These are phyloP conservation scores for Pseudomugil gertrudae DNA, from an alignment of 2,797 vertebrate species.

Conservation along the genomic window DNA sequence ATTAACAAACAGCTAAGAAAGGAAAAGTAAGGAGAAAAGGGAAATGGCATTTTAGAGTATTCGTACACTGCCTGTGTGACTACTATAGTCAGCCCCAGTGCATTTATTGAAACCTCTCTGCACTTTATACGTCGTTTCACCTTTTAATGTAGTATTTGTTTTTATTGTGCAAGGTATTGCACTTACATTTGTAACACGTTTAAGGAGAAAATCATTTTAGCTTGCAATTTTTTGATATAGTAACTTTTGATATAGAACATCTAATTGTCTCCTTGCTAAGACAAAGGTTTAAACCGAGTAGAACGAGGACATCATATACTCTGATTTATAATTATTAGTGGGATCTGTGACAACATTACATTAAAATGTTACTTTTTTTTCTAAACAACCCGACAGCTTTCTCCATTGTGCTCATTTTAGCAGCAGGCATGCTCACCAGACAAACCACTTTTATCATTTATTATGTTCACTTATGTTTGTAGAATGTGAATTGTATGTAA, in stretches of 20 bases:
- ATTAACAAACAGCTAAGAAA: slow-evolving; percentile 25
- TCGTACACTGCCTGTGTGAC: slow-evolving; percentile 76
- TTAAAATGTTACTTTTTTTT: slow-evolving; percentile 36
- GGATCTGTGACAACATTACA: slow-evolving; percentile 47
- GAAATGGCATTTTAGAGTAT: slow-evolving; percentile 73
- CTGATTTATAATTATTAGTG: slow-evolving; percentile 26
- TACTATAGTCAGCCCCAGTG: slow-evolving; percentile 76
- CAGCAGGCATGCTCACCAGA: slow-evolving; percentile 45
- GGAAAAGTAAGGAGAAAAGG: slow-evolving; percentile 56
- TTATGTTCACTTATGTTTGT: slow-evolving; percentile 57
- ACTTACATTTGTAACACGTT: slow-evolving; percentile 64
- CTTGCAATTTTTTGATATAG: slow-evolving; percentile 68
- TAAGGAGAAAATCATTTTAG: slow-evolving; percentile 67
- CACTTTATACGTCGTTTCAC: slow-evolving; percentile 76
- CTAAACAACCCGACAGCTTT: slow-evolving; percentile 42
- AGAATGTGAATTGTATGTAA: slow-evolving; percentile 79
- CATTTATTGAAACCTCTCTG: slow-evolving; percentile 78
- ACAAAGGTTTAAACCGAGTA: slow-evolving; percentile 36
- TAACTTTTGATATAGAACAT: slow-evolving; percentile 62
- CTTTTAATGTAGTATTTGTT: slow-evolving; percentile 70
- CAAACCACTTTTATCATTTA: slow-evolving; percentile 65
- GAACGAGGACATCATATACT: slow-evolving; percentile 40
- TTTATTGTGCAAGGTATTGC: slow-evolving; percentile 61
- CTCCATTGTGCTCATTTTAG: slow-evolving; percentile 53
- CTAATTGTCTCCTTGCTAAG: slow-evolving; percentile 47